phyloP scores from a whole-genome alignment of 2,888 invertebrate genomes.

The Argyresthia goedartella region DNA sequence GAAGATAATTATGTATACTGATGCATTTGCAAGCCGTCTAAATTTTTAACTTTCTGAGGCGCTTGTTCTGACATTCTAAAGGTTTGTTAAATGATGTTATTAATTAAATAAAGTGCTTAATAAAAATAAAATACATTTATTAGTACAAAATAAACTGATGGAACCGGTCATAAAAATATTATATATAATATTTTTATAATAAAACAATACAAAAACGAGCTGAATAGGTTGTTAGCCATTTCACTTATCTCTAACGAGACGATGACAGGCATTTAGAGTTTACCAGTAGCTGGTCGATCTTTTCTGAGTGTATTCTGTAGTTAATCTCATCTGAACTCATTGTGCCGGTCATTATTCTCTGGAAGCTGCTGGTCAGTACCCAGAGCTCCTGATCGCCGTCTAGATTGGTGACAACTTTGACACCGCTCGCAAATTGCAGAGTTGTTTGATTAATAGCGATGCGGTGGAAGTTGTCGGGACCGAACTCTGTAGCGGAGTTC shows the following conservation, averaged over 20 bases:
- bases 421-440: slow-evolving; percentile 80
- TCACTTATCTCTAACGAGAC: slow-evolving; percentile 46
- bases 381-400: slow-evolving; percentile 74
- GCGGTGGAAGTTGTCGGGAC: slow-evolving; percentile 59
- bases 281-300: slow-evolving; percentile 61
- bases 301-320: slow-evolving; percentile 78
- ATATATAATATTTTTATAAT: slow-evolving; percentile 44
- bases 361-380: slow-evolving; percentile 77
- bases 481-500: slow-evolving; percentile 76
- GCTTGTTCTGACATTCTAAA: neutral
- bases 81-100: neutral
- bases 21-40: slow-evolving; percentile 35
- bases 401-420: slow-evolving; percentile 75
- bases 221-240: slow-evolving; percentile 32
- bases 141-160: neutral
- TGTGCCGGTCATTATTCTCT: slow-evolving; percentile 74
- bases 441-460: slow-evolving; percentile 71
- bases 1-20: slow-evolving; percentile 44
- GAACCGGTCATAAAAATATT: slow-evolving; percentile 7
- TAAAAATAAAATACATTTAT: neutral
- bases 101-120: neutral
- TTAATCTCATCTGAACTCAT: slow-evolving; percentile 71
- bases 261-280: slow-evolving; percentile 66
- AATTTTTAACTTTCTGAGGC: neutral
- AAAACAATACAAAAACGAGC: slow-evolving; percentile 31